phyloP scores from a whole-genome alignment of 2,113 vertebrate genomes.

The Nothobranchius furzeri region DNA sequence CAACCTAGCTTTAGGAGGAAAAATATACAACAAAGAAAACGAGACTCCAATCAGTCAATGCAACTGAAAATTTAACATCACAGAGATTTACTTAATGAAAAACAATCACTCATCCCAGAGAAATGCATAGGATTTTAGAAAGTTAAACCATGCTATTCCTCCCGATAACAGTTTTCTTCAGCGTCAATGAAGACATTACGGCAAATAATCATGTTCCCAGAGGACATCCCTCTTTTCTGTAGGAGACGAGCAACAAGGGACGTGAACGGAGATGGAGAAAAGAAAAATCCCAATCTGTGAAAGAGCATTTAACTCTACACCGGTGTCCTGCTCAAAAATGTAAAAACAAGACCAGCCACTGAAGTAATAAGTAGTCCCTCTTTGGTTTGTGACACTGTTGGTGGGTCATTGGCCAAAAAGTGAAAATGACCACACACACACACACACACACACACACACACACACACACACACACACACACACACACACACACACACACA shows the following conservation, averaged over 20 bases:
- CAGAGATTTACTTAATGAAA: slow-evolving; percentile 37
- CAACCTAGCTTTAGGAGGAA: slow-evolving; percentile 16
- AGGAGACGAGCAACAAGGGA: slow-evolving; percentile 14
- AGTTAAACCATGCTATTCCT: slow-evolving; percentile 67
- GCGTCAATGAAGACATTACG: slow-evolving; percentile 43
- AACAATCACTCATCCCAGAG: slow-evolving; percentile 38
- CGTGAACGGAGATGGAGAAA: slow-evolving; percentile 32
- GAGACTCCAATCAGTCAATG: slow-evolving; percentile 26
- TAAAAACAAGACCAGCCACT: slow-evolving; percentile 33
- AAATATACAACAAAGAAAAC: slow-evolving; percentile 46
- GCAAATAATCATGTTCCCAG: slow-evolving; percentile 30
- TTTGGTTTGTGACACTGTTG: slow-evolving; percentile 69
- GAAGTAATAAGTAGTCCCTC: slow-evolving; percentile 50
- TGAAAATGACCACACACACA: slow-evolving; percentile 17
- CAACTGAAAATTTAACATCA: slow-evolving; percentile 51
- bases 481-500: background rate
- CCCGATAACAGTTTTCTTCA: slow-evolving; percentile 44
- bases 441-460: too few relatives aligned
- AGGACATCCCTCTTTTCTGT: slow-evolving; percentile 13
- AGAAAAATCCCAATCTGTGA: slow-evolving; percentile 38
- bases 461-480: background rate
- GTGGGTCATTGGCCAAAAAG: slow-evolving; percentile 30
- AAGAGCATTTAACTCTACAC: slow-evolving; percentile 46
- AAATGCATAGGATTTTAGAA: slow-evolving; percentile 9
- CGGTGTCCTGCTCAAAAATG: slow-evolving; percentile 50